Evolutionary conservation across 2,797 vertebrate species (phyloP).

Genomic region (Acipenser oxyrinchus): DNA sequence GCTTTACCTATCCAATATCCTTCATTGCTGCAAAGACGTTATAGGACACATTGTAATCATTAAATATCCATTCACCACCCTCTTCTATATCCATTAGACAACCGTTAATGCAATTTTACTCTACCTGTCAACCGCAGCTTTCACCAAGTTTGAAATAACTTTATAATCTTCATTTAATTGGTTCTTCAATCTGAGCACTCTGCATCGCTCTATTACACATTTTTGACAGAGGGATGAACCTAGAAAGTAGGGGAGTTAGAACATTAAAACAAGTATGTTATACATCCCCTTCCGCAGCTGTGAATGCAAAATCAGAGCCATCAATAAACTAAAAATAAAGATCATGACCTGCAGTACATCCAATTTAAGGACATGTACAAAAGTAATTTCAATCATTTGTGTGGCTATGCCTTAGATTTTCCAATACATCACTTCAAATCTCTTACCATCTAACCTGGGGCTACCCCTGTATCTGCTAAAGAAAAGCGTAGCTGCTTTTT

Average conservation of each 20-base stretch:
- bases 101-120: constrained; percentile 5
- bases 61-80: no score
- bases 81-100: no score
- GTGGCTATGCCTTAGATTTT: neutral
- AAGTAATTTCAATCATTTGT: neutral
- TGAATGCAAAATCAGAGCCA: no score
- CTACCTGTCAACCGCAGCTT: constrained; percentile 65
- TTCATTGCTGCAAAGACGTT: constrained; percentile 43
- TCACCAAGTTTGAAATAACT: constrained; percentile 79
- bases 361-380: rapidly evolving
- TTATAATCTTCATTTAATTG: constrained; percentile 91
- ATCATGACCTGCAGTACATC: neutral
- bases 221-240: constrained; percentile 83
- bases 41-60: neutral
- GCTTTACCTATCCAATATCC: constrained; percentile 91
- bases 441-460: constrained; percentile 78
- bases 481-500: constrained; percentile 74
- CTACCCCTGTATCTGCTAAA: constrained; percentile 81
- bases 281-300: no score
- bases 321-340: no score
- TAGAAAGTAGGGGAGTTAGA: constrained; percentile 33
- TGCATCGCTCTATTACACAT: constrained; percentile 83
- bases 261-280: neutral
- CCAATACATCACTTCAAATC: neutral
- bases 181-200: constrained; percentile 84